phyloP scores from a whole-genome alignment of 2,113 vertebrate species.

The Candoia aspera region DNA sequence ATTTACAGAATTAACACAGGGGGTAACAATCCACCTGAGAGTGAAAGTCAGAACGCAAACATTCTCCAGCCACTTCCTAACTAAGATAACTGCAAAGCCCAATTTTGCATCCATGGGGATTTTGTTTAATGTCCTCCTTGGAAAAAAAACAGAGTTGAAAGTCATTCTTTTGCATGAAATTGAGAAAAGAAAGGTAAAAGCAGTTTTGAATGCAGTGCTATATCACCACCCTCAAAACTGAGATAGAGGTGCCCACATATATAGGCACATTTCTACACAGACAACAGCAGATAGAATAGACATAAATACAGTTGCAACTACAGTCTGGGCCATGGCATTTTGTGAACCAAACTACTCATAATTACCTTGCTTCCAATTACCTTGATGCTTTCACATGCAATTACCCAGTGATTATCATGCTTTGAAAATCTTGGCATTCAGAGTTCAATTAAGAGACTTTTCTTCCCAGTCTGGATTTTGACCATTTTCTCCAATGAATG shows the following conservation, averaged over 20 bases:
- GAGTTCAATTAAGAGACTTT: conserved; percentile 27
- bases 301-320: not conserved
- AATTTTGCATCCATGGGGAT: not conserved
- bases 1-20: not conserved
- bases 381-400: conserved; percentile 29
- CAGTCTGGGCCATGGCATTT: not conserved
- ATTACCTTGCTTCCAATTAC: conserved; percentile 23
- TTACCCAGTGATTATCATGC: not conserved
- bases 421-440: rapidly evolving
- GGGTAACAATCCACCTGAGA: not conserved
- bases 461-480: not conserved
- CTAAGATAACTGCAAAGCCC: not conserved
- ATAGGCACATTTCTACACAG: not conserved
- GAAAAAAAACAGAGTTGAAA: not conserved
- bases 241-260: not conserved
- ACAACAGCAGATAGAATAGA: not conserved
- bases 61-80: not conserved
- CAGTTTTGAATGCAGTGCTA: not conserved
- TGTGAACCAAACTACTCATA: conserved; percentile 9
- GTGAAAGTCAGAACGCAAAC: not conserved
- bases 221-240: not conserved
- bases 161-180: not conserved
- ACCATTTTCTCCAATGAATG: not conserved
- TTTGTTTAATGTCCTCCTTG: not conserved
- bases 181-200: not conserved